Percentiles rank a stretch among this genome's conserved stretches.
These are phyloP conservation scores for Paedocypris micromegethes DNA, from an alignment of 2,797 vertebrate genomes.

Conservation along the genomic window DNA sequence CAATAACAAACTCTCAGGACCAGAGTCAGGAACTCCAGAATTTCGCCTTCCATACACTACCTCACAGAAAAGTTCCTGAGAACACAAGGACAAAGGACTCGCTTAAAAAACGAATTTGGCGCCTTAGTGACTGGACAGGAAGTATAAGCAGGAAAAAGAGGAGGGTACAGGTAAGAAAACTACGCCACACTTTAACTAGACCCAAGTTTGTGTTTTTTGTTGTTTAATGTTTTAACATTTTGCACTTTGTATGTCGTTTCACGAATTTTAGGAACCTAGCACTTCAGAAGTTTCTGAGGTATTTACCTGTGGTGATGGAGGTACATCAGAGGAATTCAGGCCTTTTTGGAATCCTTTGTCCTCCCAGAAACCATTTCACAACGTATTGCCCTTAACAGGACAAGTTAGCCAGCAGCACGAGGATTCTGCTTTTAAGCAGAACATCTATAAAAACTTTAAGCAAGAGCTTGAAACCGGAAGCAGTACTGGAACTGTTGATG, in stretches of 20 bases:
- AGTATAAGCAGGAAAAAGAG: conserved; percentile 90
- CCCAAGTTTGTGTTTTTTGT: too few species aligned
- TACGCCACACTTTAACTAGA: too few species aligned
- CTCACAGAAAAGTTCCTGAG: conserved; percentile 69
- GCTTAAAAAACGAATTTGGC: conserved; percentile 84
- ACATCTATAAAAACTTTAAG: conserved; percentile 91
- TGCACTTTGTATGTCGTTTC: conserved; percentile 7
- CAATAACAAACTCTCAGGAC: conserved; percentile 61
- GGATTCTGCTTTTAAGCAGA: conserved; percentile 64
- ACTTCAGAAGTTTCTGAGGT: conserved; percentile 66
- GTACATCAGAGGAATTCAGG: conserved; percentile 51
- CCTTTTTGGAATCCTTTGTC: conserved; percentile 63
- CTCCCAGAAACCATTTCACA: conserved; percentile 59
- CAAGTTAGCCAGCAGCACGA: conserved; percentile 55
- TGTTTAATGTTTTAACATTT: neutral
- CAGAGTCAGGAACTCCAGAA: conserved; percentile 52
- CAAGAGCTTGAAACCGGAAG: conserved; percentile 80
- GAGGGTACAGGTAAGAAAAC: conserved; percentile 78
- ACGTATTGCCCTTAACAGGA: conserved; percentile 58
- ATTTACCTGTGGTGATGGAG: conserved; percentile 64
- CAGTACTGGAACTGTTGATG: conserved; percentile 50
- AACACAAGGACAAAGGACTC: conserved; percentile 75
- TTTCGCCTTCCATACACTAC: conserved; percentile 77
- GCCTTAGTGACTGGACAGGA: conserved; percentile 90
- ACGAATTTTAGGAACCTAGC: conserved; percentile 71